These are phyloP conservation scores for Polyommatus icarus DNA, from an alignment of 2,888 invertebrate genomes.

Conservation along the genomic window DNA sequence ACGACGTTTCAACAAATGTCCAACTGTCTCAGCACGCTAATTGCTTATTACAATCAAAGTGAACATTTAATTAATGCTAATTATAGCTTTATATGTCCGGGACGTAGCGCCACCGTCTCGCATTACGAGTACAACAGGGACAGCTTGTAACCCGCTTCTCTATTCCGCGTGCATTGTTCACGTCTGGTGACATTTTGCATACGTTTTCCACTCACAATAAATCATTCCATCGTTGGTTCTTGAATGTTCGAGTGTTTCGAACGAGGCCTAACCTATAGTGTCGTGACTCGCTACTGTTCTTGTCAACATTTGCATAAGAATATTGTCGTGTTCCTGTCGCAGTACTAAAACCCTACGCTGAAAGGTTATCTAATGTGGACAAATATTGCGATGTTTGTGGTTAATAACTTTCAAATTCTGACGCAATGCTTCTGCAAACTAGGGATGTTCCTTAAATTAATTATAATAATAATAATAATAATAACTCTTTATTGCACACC, in stretches of 20 bases:
- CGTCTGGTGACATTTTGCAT: conserved; percentile 36
- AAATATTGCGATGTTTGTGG: not conserved
- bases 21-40: conserved; percentile 18
- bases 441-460: not conserved
- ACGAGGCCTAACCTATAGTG: not conserved
- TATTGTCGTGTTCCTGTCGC: conserved; percentile 11
- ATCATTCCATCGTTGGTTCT: conserved; percentile 36
- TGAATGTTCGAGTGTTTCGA: conserved; percentile 18
- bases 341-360: not conserved
- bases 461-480: no score
- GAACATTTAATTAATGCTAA: conserved; percentile 27
- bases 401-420: not conserved
- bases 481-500: no score
- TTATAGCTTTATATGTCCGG: conserved; percentile 22
- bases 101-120: conserved; percentile 39
- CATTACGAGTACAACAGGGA: conserved; percentile 42
- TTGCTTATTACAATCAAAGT: conserved; percentile 9
- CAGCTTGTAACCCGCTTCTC: conserved; percentile 44
- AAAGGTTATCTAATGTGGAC: not conserved
- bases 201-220: conserved; percentile 31
- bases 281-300: conserved; percentile 19
- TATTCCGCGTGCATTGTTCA: conserved; percentile 38
- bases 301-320: conserved; percentile 5
- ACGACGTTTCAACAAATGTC: not conserved
- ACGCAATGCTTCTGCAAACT: not conserved